Percentiles rank a stretch among this genome's conserved stretches.
These are phyloP conservation scores for Spodoptera exigua DNA, from an alignment of 2,888 invertebrate genomes.

Conservation along the genomic window DNA sequence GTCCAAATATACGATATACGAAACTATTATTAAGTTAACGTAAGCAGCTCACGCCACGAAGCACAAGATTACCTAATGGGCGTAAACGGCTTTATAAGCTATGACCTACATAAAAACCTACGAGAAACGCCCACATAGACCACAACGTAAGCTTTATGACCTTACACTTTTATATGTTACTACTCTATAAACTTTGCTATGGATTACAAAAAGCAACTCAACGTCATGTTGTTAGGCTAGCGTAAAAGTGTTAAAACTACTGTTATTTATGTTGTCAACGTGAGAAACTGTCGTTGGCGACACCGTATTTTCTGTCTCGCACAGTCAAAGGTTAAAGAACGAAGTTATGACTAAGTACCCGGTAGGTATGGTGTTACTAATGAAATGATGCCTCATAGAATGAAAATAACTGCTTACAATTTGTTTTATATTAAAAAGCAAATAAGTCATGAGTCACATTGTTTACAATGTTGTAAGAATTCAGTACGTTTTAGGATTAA, in stretches of 20 bases:
- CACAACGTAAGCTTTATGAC: conserved; percentile 58
- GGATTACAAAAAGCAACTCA: conserved; percentile 21
- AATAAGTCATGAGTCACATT: conserved; percentile 33
- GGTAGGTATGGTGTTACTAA: conserved; percentile 4
- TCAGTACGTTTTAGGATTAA: conserved; percentile 48
- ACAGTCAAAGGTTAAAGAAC: too few relatives aligned
- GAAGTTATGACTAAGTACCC: neutral
- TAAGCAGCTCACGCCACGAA: conserved; percentile 16
- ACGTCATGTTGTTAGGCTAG: conserved; percentile 12
- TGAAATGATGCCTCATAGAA: neutral
- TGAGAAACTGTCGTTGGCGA: conserved; percentile 16
- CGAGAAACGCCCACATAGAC: conserved; percentile 54
- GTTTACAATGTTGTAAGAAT: conserved; percentile 47
- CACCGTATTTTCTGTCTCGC: conserved; percentile 8
- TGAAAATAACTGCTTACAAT: conserved; percentile 1
- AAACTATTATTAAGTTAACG: conserved; percentile 9
- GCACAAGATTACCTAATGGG: conserved; percentile 37
- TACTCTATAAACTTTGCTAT: conserved; percentile 35
- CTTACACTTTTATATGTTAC: conserved; percentile 59
- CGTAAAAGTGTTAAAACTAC: conserved; percentile 18
- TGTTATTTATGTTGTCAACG: conserved; percentile 17
- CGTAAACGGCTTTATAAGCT: conserved; percentile 57
- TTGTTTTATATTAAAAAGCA: conserved; percentile 9
- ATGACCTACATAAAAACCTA: conserved; percentile 66
- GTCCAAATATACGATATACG: conserved; percentile 1